Base-by-base conservation (phyloP, 2,113 vertebrate species). In the Pangasianodon hypophthalmus region DNA sequence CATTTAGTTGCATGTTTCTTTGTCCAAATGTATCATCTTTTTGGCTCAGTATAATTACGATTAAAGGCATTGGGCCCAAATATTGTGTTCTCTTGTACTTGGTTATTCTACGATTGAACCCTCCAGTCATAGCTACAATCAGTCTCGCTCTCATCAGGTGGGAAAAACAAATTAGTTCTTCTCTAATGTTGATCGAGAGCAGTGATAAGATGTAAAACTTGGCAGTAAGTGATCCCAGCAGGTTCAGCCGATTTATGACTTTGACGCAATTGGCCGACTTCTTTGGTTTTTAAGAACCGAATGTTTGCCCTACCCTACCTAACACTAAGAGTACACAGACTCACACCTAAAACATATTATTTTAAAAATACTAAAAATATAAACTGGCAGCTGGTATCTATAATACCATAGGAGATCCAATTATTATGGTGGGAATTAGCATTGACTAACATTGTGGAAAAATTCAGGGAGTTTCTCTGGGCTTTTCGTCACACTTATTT, bases 1-100 rank as follows among this genome's bases (percentile, higher is more conserved):
- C 91, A 91, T 90, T 92, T 87, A 92, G 91, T 85, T 90, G 89
- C 88, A 92, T 91, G 90, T 92, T 92, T 92, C 88, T 92, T 91
- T 92, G 90, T 92, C 90, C 82, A 64, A 75, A 62, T 85, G 44
- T 91, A 77, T 89, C 89, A 79, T 90, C 87, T 85, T 92, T 92
- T 92, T 92, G 91, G 89, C 85, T 89, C 37, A 48, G 84, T 86
- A 67, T 86, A 88, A 90, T 90, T 89, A 90, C 44, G 87, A 92
- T 92, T 92, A 92, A 92, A 92, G 88, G 91, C 89, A 71, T 77
- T 92, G 91, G 80, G 89, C 89, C 89, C 85, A 48, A 85, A 75
- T 32, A 37, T 32, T 9, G 37, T 79, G 48, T 88, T 87, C 52
- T 79, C 56, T 87, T 86, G 56, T 79, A 81, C 29, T 90, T 19